Percentiles rank a stretch among this genome's conserved stretches.
These are phyloP conservation scores for Hydractinia symbiolongicarpus DNA, from an alignment of 30 jellyfish, hydroid and myxozoan species.

Conservation along the genomic window DNA sequence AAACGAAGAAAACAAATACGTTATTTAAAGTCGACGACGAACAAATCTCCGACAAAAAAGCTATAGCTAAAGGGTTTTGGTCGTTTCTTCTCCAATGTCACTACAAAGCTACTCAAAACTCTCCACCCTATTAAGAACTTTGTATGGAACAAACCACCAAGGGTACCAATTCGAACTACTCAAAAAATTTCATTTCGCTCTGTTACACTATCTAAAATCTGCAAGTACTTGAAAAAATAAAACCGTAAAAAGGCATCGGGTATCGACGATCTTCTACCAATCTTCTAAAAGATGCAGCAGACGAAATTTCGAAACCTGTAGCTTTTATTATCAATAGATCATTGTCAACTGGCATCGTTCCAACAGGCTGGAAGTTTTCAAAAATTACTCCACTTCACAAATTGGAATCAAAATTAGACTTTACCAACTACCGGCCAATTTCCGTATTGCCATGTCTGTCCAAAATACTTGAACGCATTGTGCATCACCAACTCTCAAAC, in stretches of 20 bases:
- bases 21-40: not conserved
- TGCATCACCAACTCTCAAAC: constrained; percentile 35
- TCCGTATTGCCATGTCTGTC: no score
- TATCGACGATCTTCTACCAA: constrained; percentile 44
- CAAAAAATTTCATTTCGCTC: not conserved
- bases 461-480: constrained; percentile 41
- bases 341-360: no score
- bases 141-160: not conserved
- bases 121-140: no score
- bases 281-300: constrained; percentile 44
- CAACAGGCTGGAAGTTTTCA: no score
- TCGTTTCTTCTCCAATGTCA: not conserved
- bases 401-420: no score
- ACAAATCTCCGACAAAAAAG: not conserved
- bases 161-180: not conserved
- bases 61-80: not conserved
- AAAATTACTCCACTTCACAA: no score
- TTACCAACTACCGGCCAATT: no score
- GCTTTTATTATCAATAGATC: no score
- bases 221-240: not conserved
- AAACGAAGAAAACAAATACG: not conserved
- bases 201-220: not conserved
- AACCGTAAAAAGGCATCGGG: not conserved
- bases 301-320: no score
- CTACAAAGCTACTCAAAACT: not conserved